phyloP scores from a whole-genome alignment of 2,888 invertebrate species.

The Himalopsyche japonica region DNA sequence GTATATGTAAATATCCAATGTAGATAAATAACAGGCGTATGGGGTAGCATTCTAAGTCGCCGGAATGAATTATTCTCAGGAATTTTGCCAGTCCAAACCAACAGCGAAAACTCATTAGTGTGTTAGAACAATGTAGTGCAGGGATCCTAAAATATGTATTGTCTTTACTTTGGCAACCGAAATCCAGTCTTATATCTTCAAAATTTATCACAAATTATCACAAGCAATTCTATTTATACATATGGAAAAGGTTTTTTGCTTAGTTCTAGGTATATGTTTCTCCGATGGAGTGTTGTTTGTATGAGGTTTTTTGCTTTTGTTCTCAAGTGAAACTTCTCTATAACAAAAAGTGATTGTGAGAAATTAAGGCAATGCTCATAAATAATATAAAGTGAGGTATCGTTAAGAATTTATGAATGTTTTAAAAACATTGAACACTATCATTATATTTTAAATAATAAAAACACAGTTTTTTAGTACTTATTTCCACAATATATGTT shows the following conservation, averaged over 20 bases:
- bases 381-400: no score
- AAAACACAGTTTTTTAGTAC: no score
- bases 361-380: no score
- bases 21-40: background rate
- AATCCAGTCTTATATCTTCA: background rate
- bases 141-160: constrained; percentile 24
- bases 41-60: constrained; percentile 16
- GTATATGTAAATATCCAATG: background rate
- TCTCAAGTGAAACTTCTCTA: no score
- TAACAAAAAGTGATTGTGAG: no score
- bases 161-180: background rate
- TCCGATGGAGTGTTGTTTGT: no score
- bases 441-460: no score
- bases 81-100: constrained; percentile 35
- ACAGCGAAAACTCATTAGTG: constrained; percentile 40
- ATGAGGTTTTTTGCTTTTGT: no score
- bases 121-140: constrained; percentile 28
- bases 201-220: background rate
- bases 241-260: background rate
- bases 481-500: no score
- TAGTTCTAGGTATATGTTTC: no score
- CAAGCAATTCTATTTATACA: background rate
- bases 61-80: constrained; percentile 37
- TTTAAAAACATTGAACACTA: no score
- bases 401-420: no score